phyloP scores from a whole-genome alignment of 2,888 invertebrate species.

The Steromphala cineraria region DNA sequence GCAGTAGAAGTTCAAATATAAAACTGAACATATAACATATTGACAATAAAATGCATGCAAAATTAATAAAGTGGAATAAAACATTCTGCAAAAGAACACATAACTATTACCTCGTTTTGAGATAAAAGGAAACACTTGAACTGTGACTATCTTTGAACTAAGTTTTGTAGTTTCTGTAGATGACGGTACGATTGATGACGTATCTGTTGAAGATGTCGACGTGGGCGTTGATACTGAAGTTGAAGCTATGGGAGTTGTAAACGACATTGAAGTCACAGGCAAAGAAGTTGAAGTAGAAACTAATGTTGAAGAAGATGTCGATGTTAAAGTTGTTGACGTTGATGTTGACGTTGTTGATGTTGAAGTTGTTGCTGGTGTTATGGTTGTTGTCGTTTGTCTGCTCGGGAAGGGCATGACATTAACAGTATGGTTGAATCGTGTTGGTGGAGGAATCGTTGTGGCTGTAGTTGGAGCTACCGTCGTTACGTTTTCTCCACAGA shows the following conservation, averaged over 20 bases:
- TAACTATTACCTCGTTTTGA: no score
- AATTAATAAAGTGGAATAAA: no score
- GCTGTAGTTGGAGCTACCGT: not conserved
- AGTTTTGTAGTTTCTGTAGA: not conserved
- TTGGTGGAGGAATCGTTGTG: not conserved
- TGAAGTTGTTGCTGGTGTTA: not conserved
- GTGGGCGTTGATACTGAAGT: not conserved
- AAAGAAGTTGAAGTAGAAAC: not conserved
- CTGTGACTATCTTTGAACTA: no score
- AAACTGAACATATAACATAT: no score
- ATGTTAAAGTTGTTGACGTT: not conserved
- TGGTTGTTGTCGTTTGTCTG: not conserved
- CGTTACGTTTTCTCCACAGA: not conserved
- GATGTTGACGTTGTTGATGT: not conserved
- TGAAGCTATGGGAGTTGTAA: no score
- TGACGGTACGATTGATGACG: not conserved
- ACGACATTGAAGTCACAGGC: no score
- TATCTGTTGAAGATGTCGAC: not conserved
- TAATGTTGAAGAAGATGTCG: not conserved
- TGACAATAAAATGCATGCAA: no score
- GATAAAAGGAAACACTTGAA: no score
- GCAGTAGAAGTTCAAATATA: no score
- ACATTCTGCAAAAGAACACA: no score
- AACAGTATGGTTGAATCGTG: not conserved
- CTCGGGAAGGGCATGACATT: not conserved